Percentiles rank a stretch among this genome's conserved stretches.
Evolutionary conservation across 2,888 invertebrate species (phyloP).

Genomic region (Nomada goodeniana): DNA sequence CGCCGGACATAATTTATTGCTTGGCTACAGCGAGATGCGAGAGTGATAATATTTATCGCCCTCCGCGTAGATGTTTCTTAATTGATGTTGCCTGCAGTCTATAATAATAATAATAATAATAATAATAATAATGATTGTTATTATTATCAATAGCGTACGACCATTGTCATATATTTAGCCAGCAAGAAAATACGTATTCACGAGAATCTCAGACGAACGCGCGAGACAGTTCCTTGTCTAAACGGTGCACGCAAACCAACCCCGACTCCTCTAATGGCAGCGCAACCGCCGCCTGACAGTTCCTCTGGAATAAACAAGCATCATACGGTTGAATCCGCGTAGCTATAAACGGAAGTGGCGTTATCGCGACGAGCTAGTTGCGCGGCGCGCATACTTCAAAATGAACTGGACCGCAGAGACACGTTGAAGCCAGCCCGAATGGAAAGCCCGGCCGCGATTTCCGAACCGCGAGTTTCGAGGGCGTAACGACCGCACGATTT

Average conservation of each 20-base stretch:
- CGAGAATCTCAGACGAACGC: background rate
- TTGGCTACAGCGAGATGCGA: too few species aligned
- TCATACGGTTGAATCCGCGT: constrained; percentile 51
- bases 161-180: too few species aligned
- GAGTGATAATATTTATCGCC: too few species aligned
- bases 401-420: constrained; percentile 40
- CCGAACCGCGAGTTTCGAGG: constrained; percentile 31
- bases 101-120: too few species aligned
- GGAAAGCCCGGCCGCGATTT: constrained; percentile 38
- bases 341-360: constrained; percentile 37
- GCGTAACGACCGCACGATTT: constrained; percentile 18
- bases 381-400: constrained; percentile 40
- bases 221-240: background rate
- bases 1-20: too few species aligned
- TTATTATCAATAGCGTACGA: too few species aligned
- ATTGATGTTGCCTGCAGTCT: too few species aligned
- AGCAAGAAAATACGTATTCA: background rate
- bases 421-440: background rate
- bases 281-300: constrained; percentile 35
- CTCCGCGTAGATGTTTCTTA: too few species aligned
- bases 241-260: background rate
- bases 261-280: constrained; percentile 33
- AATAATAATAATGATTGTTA: too few species aligned
- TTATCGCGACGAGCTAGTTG: constrained; percentile 49
- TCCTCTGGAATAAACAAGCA: constrained; percentile 57